Percentiles rank a stretch among this genome's conserved stretches.
These are phyloP conservation scores for Henricia sp. DNA, from an alignment of 53 echinoderm and acorn worm species.

Conservation along the genomic window DNA sequence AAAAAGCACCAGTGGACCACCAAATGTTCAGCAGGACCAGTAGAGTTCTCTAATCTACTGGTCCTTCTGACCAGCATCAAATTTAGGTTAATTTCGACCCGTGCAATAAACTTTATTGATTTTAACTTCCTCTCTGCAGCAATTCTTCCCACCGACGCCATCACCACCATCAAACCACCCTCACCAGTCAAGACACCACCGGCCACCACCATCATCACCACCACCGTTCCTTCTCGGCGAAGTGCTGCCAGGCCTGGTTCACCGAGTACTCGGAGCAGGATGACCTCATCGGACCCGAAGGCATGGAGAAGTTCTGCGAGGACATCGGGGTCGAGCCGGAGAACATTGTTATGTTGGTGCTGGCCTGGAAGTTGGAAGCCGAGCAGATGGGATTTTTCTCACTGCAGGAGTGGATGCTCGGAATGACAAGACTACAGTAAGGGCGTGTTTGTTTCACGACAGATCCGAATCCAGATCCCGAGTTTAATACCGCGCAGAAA, in stretches of 20 bases:
- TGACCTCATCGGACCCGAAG: constrained; percentile 81
- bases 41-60: too few relatives aligned
- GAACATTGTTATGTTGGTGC: constrained; percentile 95
- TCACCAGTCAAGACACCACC: constrained; percentile 26
- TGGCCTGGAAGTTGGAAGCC: constrained; percentile 97
- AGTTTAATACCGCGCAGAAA: too few relatives aligned
- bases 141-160: constrained; percentile 52
- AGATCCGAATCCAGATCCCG: too few relatives aligned
- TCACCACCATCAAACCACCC: constrained; percentile 51
- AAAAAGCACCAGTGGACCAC: too few relatives aligned
- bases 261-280: constrained; percentile 77
- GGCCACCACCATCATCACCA: too few relatives aligned
- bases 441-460: too few relatives aligned
- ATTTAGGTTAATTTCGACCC: too few relatives aligned
- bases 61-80: too few relatives aligned
- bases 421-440: constrained; percentile 98
- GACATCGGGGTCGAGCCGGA: constrained; percentile 98
- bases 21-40: too few relatives aligned
- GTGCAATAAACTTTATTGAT: too few relatives aligned
- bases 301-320: constrained; percentile 99
- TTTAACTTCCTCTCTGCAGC: background rate
- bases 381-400: constrained; percentile 99
- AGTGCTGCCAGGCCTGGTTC: constrained; percentile 91
- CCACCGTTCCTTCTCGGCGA: constrained; percentile 77
- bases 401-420: constrained; percentile 89